Evolutionary conservation across 1,140 invertebrate species (phyloP), one percentile per base, ranked within the genome.

Genomic region (Vollenhovia emeryi): DNA sequence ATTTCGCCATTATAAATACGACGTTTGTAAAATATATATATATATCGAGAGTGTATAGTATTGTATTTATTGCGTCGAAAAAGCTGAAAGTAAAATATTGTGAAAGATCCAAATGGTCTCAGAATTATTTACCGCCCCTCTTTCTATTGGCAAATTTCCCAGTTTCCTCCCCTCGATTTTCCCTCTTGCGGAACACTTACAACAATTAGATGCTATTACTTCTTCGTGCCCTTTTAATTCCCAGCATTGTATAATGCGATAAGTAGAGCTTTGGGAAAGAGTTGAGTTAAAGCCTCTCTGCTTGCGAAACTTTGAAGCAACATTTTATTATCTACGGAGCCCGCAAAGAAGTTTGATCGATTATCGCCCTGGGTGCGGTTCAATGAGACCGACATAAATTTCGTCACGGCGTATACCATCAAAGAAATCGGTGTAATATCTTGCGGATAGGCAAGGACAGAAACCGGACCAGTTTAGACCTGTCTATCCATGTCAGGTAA

Each of bases 391-490:
- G 1, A 57, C 15, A 24, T 7, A 21, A 73, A 40, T 57, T 73
- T 82, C 66, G 24, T 59, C 48, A 59, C 1, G 18, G 27, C 40
- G 21, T 24, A 43, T 13, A 8, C 13, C 36, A 30, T 45, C 36
- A 11, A 48, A 45, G 11, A 21, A 27, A 57, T 57, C 13, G 21
- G 21, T 55, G 2, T 71, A 71, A 55, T 80, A 68, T 50, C 50
- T 71, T 11, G 13, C 27, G 1, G 36, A 71, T 59, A 71, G 8
- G 24, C 36, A 82, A 71, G 24, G 64, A 45, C 43, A 80, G 33
- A 82, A 82, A 82, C 24, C n/a, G 45, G n/a, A 82, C n/a, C n/a
- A 71, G 18, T 71, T 9, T 24, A 33, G 64, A 45, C 24, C 15
- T 45, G 62, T 40, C 21, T 30, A 30, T 66, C 33, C n/a, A 6